A percentile compares a stretch with the other conserved stretches of the same genome.
phyloP scores from a whole-genome alignment of 2,797 vertebrate species.

The Enteromius afrohamiltoni region DNA sequence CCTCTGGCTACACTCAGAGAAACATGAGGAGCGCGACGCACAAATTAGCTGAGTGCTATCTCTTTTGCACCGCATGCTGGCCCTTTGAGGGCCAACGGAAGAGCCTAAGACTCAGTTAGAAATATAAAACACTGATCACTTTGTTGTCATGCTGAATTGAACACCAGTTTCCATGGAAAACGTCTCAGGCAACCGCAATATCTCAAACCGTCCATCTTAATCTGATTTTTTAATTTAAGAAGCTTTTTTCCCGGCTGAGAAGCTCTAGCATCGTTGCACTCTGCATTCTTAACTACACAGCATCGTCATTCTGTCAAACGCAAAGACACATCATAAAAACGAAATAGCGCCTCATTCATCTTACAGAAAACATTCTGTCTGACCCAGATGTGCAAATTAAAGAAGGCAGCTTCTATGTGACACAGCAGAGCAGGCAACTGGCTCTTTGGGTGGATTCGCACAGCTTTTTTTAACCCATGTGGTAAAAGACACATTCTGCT shows the following conservation, averaged over 20 bases:
- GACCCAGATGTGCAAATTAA: constrained; percentile 60
- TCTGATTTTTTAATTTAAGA: not conserved
- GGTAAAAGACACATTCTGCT: constrained; percentile 26
- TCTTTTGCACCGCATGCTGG: constrained; percentile 32
- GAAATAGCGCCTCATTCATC: constrained; percentile 24
- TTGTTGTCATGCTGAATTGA: not conserved
- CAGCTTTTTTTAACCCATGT: constrained; percentile 51
- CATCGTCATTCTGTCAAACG: constrained; percentile 18
- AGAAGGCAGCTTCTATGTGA: constrained; percentile 25
- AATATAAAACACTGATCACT: not conserved
- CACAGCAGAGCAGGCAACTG: constrained; percentile 3
- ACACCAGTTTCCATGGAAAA: not conserved
- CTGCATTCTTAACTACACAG: not conserved
- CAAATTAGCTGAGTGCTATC: constrained; percentile 50
- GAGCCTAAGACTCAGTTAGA: constrained; percentile 32
- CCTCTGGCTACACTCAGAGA: constrained; percentile 48
- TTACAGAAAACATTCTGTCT: constrained; percentile 30
- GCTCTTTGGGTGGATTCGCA: constrained; percentile 42
- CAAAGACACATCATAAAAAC: constrained; percentile 45
- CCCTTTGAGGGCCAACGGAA: constrained; percentile 36
- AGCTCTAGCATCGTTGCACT: not conserved
- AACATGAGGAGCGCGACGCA: constrained; percentile 40
- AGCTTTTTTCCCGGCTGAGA: not conserved
- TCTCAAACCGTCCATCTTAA: constrained; percentile 1
- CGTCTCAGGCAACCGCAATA: not conserved